Evolutionary conservation across 2,113 vertebrate species (phyloP), one percentile per base, ranked within the genome.

Genomic region (Cairina moschata): DNA sequence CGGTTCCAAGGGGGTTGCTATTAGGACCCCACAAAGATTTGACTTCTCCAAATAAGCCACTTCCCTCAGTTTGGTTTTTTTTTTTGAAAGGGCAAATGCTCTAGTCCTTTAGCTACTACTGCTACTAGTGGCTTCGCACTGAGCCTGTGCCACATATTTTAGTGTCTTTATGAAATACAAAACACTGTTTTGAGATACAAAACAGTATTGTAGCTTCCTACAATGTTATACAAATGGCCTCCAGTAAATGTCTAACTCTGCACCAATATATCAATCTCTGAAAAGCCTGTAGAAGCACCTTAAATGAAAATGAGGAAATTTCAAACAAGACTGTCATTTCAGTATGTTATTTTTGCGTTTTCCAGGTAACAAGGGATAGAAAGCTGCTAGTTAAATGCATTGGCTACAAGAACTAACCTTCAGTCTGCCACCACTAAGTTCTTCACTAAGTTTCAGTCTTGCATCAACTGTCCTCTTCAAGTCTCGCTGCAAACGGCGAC

Each of bases 381-480:
- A 58, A 73, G 34, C 46, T 31, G n/a, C 5, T 76, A 29, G 18
- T 23, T 60, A 44, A 78, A 63, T 2, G 32, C 42, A 34, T 8
- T 58, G 73, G 74, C 31, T 46, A 46, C 55, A 73, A 2, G 1
- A 75, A 86, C 98, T 95, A 68, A 99, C 99, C 99, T 99, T 99
- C 91, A 99, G 98, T 94, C 99, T 99, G 56, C 99, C 99, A 36
- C 99, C 99, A 48, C 99, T 99, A 95, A 99, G 98, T 96, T 99
- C 99, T 97, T 99, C 99, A 74, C 99, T 99, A 97, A 99, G 98
- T 97, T 99, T 99, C 97, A 99, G 98, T 32, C 99, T 98, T 89
- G 99, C 99, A 87, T 99, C 99, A 52, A 99, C 99, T 11, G 99
- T 99, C 93, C 99, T 99, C 98, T 99, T 99, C 93, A 99, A 97